Percentiles rank a stretch among this genome's conserved stretches.
Conservation (phyloP, 2,113 vertebrate species). For the Osmerus eperlanus region DNA sequence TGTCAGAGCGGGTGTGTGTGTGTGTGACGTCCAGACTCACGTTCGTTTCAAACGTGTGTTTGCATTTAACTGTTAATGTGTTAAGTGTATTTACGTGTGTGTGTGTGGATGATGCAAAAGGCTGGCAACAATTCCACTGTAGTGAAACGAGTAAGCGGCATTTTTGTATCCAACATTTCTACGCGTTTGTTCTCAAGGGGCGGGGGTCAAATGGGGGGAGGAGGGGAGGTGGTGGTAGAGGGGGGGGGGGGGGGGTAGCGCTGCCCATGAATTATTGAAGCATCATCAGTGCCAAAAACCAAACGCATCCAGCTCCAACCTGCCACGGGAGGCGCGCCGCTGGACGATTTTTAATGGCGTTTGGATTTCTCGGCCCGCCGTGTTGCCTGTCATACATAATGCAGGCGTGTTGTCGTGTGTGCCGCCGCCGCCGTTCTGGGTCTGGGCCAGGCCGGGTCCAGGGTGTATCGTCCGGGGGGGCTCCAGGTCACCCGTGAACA, state of each 20-base stretch:
- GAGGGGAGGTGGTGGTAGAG: too few species aligned
- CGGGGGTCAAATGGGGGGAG: too few species aligned
- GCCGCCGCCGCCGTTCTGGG: not conserved
- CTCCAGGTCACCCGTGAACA: not conserved
- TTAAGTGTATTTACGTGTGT: not conserved
- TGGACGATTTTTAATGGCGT: slow-evolving; percentile 29
- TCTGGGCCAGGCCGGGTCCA: not conserved
- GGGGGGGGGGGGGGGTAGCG: too few species aligned
- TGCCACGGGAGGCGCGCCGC: not conserved
- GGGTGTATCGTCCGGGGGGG: not conserved
- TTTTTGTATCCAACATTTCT: slow-evolving; percentile 19
- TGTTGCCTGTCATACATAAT: slow-evolving; percentile 23
- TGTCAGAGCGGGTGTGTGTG: not conserved
- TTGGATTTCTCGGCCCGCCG: not conserved
- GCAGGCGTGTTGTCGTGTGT: slow-evolving; percentile 8
- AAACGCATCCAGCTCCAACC: not conserved
- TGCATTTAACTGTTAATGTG: too few species aligned
- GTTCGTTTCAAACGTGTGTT: not conserved
- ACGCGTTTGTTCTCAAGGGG: slow-evolving; percentile 8
- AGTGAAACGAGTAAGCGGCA: not conserved
- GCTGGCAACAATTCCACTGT: slow-evolving; percentile 28
- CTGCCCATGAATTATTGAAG: slow-evolving; percentile 22
- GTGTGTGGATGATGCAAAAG: slow-evolving; percentile 41
- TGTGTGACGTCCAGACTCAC: not conserved
- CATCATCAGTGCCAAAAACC: not conserved